These are phyloP conservation scores for Zaprionus davidi DNA, from an alignment of 1,140 invertebrate species.

Conservation along the genomic window DNA sequence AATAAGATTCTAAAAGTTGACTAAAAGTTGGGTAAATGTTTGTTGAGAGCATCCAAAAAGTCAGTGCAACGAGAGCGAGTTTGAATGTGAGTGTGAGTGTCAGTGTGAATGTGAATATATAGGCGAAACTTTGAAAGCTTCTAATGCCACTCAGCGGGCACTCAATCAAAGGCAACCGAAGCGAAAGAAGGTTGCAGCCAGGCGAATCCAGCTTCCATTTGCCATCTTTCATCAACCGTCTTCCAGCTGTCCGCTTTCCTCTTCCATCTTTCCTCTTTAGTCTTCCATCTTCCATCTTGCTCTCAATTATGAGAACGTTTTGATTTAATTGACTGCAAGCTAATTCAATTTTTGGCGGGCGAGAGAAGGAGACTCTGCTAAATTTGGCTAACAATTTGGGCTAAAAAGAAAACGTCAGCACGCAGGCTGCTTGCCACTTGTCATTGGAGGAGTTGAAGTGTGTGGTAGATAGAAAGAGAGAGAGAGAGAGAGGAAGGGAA, in stretches of 20 bases:
- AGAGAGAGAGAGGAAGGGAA: neutral
- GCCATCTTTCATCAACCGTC: neutral
- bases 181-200: neutral
- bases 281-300: conserved; percentile 35
- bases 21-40: conserved; percentile 1
- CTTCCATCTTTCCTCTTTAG: neutral
- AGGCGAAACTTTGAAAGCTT: neutral
- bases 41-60: neutral
- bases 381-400: neutral
- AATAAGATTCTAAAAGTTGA: neutral
- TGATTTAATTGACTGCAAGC: conserved; percentile 55
- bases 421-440: neutral
- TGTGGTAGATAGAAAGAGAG: neutral
- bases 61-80: neutral
- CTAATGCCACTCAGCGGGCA: conserved; percentile 10
- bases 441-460: neutral
- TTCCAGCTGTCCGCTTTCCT: neutral
- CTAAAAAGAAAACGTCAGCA: conserved; percentile 13
- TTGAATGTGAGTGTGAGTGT: neutral
- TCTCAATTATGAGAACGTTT: conserved; percentile 52
- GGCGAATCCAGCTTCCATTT: conserved; percentile 7
- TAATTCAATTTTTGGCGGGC: conserved; percentile 52
- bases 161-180: conserved; percentile 22
- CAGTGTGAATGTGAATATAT: neutral
- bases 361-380: neutral